Evolutionary conservation across 1,140 invertebrate genomes (phyloP), one percentile per base, ranked within the genome.

Genomic region (Lethocerus indicus): DNA sequence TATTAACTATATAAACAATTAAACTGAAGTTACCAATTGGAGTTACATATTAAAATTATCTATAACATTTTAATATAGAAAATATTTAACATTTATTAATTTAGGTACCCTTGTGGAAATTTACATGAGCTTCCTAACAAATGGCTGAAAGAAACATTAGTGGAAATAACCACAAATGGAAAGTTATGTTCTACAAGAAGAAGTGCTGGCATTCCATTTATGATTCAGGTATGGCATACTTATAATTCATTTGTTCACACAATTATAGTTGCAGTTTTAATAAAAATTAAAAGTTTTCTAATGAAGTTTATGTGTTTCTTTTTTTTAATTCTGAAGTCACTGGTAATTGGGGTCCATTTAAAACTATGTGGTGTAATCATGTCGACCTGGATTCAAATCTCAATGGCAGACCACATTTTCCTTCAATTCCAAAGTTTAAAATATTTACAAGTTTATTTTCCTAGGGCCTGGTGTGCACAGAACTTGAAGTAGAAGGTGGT

Each of bases 121-220:
- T 59, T 89, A 13, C 75, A 79, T 56, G 58, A 68, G 32, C 62
- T 87, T 28, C 85, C 86, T 5, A 63, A 65, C 27, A 56, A 66
- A 23, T 92, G 87, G 84, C 60, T 93, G 21, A 57, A 72, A 7
- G 72, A 81, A 49, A 68, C 86, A 16, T 65, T 87, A 44, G 50
- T 61, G 18, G 68, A 70, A n/a, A 74, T 85, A 2, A 36, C 44
- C 28, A 53, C 5, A 64, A 66, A 47, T 64, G 70, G 48, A 65
- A 71, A 70, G 58, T 66, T 87, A 23, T 90, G 86, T 63, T 70
- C 83, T 1, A 95, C 90, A 0, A 69, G 91, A 37, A 68, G 92
- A 55, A 92, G 88, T 67, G 91, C 88, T 25, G 91, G 91, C 12
- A 68, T 94, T 42, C 89, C 90, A 1, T 93, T 87, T 63, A 83